These are phyloP conservation scores for Pseudoatta argentina DNA, from an alignment of 1,140 invertebrate species.

Conservation along the genomic window DNA sequence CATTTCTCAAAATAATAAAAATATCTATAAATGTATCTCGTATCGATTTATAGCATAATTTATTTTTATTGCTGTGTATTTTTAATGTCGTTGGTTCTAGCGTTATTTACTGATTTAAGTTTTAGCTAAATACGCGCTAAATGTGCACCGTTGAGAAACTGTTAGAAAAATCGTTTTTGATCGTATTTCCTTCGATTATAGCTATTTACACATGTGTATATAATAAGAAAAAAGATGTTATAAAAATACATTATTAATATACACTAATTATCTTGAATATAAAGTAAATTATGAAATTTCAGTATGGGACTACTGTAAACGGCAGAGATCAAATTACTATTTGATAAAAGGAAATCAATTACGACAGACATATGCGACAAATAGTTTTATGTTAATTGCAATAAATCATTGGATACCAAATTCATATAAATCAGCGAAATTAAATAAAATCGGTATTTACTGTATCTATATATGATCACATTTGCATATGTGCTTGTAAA, in stretches of 20 bases:
- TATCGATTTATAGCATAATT: constrained; percentile 57
- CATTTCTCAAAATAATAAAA: constrained; percentile 19
- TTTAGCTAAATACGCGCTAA: constrained; percentile 27
- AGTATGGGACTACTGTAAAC: neutral
- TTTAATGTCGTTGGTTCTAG: constrained; percentile 47
- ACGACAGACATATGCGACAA: constrained; percentile 11
- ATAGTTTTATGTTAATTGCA: constrained; percentile 24
- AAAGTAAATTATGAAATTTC: neutral
- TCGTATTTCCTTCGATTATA: constrained; percentile 64
- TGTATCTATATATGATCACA: neutral
- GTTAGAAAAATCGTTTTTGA: constrained; percentile 19
- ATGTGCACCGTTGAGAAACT: constrained; percentile 12
- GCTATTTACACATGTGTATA: constrained; percentile 83
- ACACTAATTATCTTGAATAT: constrained; percentile 71
- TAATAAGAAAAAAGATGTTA: constrained; percentile 83
- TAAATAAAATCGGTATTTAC: constrained; percentile 15
- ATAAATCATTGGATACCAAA: constrained; percentile 33
- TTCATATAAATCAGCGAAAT: neutral
- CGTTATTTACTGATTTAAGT: constrained; percentile 55
- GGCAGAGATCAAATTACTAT: constrained; percentile 15
- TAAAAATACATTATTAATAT: constrained; percentile 85
- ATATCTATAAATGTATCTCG: constrained; percentile 1
- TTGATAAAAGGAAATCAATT: constrained; percentile 20
- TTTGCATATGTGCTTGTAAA: neutral
- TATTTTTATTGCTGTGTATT: constrained; percentile 44